Evolutionary conservation across 1,140 invertebrate species (phyloP).

Genomic region (Megalonaias nervosa): DNA sequence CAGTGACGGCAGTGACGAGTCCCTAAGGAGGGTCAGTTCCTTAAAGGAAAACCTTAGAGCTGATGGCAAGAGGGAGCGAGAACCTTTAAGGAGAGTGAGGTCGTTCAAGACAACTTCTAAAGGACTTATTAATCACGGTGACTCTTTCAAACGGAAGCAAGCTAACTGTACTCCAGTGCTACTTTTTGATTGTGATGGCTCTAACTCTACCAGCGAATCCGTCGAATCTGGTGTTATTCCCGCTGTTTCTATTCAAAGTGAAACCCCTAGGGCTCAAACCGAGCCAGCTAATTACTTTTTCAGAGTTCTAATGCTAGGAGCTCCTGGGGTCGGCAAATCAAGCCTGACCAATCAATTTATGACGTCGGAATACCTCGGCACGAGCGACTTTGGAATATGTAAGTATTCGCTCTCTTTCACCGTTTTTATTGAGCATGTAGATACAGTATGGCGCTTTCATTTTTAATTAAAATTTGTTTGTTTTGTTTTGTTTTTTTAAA

Average conservation of each 20-base stretch:
- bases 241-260: too few relatives aligned
- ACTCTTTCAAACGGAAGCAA: conserved; percentile 78
- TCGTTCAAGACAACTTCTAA: conserved; percentile 92
- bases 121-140: conserved; percentile 89
- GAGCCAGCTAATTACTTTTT: conserved; percentile 67
- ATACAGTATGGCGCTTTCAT: too few relatives aligned
- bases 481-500: too few relatives aligned
- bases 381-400: conserved; percentile 77
- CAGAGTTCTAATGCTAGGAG: conserved; percentile 87
- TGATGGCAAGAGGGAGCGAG: conserved; percentile 19
- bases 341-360: conserved; percentile 91
- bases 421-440: too few relatives aligned
- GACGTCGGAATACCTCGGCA: conserved; percentile 94
- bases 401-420: not conserved
- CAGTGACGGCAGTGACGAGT: not conserved
- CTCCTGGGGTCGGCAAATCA: conserved; percentile 88
- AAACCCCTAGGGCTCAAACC: too few relatives aligned
- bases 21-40: conserved; percentile 1
- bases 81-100: conserved; percentile 76
- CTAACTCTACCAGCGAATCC: too few relatives aligned
- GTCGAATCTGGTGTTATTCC: too few relatives aligned
- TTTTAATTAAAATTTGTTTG: too few relatives aligned
- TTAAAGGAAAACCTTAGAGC: conserved; percentile 1
- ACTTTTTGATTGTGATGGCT: too few relatives aligned
- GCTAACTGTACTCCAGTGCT: too few relatives aligned